phyloP scores from a whole-genome alignment of 2,888 invertebrate genomes.

The Ctenicera cuprea region DNA sequence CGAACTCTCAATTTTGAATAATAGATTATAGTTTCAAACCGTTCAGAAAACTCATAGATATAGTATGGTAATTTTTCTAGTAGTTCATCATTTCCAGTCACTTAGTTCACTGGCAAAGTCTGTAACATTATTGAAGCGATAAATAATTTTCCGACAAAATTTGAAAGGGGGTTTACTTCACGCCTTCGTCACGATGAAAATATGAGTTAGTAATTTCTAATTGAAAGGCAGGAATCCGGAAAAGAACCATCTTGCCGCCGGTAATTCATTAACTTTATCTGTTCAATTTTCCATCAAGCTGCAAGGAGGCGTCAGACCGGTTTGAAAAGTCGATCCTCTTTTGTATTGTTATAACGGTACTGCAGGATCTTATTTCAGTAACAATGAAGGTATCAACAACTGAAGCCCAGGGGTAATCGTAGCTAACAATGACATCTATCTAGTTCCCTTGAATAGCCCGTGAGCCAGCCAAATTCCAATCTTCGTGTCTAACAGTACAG shows the following conservation, averaged over 20 bases:
- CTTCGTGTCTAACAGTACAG: conserved; percentile 40
- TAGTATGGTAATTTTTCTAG: too few species aligned
- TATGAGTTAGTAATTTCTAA: background rate
- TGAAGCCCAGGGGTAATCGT: conserved; percentile 70
- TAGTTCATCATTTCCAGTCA: too few species aligned
- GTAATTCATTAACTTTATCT: conserved; percentile 51
- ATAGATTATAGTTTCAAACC: too few species aligned
- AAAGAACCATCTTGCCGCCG: conserved; percentile 31
- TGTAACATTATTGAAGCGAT: too few species aligned
- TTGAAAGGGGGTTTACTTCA: background rate
- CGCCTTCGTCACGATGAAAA: conserved; percentile 5
- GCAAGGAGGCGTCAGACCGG: conserved; percentile 23
- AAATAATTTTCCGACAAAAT: too few species aligned
- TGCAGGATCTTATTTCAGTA: conserved; percentile 64
- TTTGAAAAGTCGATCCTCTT: conserved; percentile 54
- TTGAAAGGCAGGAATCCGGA: background rate
- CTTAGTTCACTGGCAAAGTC: too few species aligned
- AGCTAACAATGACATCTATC: conserved; percentile 68
- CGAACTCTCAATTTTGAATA: too few species aligned
- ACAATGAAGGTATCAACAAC: conserved; percentile 68
- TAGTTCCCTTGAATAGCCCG: conserved; percentile 53
- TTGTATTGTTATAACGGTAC: conserved; percentile 49
- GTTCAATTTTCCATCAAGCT: conserved; percentile 44
- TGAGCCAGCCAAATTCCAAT: conserved; percentile 47
- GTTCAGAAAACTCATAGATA: too few species aligned